A percentile compares a stretch with the other conserved stretches of the same genome.
These are phyloP conservation scores for Epistrophe grossulariae DNA, from an alignment of 2,888 invertebrate genomes.

Conservation along the genomic window DNA sequence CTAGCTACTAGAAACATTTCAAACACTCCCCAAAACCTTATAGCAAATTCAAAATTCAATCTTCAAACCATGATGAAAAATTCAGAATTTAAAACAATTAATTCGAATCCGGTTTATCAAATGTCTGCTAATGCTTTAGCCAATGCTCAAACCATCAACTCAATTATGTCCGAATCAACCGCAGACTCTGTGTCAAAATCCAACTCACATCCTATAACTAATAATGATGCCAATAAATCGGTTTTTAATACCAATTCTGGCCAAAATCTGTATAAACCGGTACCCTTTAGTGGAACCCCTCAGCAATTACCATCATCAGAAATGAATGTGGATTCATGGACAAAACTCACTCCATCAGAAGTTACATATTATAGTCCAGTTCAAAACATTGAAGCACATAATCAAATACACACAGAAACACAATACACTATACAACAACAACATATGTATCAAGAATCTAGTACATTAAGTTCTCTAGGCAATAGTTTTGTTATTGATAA, in stretches of 20 bases:
- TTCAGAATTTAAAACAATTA: constrained; percentile 20
- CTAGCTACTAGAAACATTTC: constrained; percentile 1
- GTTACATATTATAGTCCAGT: constrained; percentile 43
- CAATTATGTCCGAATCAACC: constrained; percentile 49
- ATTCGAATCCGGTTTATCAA: constrained; percentile 6
- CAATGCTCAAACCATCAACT: constrained; percentile 39
- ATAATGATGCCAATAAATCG: constrained; percentile 3
- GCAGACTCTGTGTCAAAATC: constrained; percentile 42
- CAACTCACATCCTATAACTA: neutral
- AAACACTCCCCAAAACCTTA: neutral
- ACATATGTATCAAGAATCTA: constrained; percentile 68
- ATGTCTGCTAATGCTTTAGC: constrained; percentile 45
- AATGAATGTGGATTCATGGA: constrained; percentile 42
- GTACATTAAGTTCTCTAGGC: constrained; percentile 66
- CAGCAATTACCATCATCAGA: constrained; percentile 22
- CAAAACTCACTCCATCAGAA: constrained; percentile 46
- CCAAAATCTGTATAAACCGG: constrained; percentile 27
- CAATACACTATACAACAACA: constrained; percentile 70
- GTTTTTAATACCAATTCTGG: constrained; percentile 15
- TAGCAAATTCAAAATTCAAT: neutral
- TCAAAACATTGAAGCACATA: constrained; percentile 43
- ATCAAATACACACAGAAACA: constrained; percentile 64
- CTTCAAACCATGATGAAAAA: constrained; percentile 26
- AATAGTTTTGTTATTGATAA: constrained; percentile 69
- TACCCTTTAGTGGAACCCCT: constrained; percentile 40